phyloP scores from a whole-genome alignment of 2,797 vertebrate species.

The Acomys russatus region DNA sequence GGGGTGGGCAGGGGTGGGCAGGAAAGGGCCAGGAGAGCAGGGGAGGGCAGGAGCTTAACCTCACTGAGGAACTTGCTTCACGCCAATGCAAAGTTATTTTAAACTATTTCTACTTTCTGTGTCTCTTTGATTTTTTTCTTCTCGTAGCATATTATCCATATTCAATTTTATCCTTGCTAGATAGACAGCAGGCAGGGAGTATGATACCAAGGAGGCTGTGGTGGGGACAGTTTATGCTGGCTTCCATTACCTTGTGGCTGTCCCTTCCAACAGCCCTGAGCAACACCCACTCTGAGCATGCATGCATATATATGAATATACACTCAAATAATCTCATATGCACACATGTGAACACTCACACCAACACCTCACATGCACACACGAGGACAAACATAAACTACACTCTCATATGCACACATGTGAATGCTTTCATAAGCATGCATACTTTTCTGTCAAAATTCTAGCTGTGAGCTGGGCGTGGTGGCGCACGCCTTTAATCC shows the following conservation, averaged over 20 bases:
- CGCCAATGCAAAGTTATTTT: conserved; percentile 54
- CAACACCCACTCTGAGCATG: not conserved
- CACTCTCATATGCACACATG: not conserved
- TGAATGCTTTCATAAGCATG: not conserved
- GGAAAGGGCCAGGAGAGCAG: not conserved
- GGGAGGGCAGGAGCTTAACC: not conserved
- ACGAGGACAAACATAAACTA: not conserved
- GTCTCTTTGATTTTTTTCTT: conserved; percentile 49
- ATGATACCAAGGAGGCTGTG: not conserved
- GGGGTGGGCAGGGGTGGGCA: not conserved
- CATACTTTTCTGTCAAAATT: not conserved
- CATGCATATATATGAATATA: not conserved
- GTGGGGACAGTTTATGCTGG: not conserved
- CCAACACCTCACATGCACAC: not conserved
- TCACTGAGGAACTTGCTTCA: not conserved
- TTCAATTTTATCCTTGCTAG: conserved; percentile 44
- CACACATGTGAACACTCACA: not conserved
- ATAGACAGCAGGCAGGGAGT: conserved; percentile 40
- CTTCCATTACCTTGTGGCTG: not conserved
- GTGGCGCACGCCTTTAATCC: too few relatives aligned
- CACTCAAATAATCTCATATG: not conserved
- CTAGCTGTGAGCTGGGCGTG: not conserved
- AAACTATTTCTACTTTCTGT: conserved; percentile 41
- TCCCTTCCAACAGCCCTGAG: not conserved
- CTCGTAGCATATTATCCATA: conserved; percentile 15